These are phyloP conservation scores for Hafferia zeledoni DNA, from an alignment of 2,797 vertebrate species.

Conservation along the genomic window DNA sequence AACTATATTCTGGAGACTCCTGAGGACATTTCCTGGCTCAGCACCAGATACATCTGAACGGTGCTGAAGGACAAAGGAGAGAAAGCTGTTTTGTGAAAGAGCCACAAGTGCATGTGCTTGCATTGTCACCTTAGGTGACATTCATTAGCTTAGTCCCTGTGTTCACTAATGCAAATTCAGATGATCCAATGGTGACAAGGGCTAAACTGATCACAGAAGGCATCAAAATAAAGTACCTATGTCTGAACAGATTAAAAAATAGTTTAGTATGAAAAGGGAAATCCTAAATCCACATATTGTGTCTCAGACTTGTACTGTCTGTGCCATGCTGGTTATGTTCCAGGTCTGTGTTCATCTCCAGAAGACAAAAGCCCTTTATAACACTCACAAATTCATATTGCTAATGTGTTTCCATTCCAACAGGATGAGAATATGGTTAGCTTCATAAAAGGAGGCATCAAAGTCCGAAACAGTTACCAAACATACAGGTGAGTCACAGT, in stretches of 20 bases:
- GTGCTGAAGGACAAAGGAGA: neutral
- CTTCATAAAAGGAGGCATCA: constrained; percentile 98
- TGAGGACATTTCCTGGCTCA: neutral
- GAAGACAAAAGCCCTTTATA: neutral
- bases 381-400: neutral
- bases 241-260: neutral
- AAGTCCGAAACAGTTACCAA: constrained; percentile 97
- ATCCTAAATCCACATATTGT: neutral
- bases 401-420: constrained; percentile 34
- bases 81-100: neutral
- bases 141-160: neutral
- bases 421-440: constrained; percentile 99
- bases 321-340: neutral
- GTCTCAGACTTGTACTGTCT: neutral
- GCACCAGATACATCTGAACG: neutral
- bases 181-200: neutral
- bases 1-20: neutral
- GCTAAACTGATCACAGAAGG: neutral
- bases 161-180: neutral
- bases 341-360: neutral
- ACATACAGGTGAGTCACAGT: constrained; percentile 90
- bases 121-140: neutral
- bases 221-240: neutral
- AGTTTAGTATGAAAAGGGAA: neutral
- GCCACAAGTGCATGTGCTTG: neutral